Percentiles rank a stretch among this genome's conserved stretches.
Conservation (phyloP, 2,888 invertebrate species). For the Chrysotoxum bicinctum region DNA sequence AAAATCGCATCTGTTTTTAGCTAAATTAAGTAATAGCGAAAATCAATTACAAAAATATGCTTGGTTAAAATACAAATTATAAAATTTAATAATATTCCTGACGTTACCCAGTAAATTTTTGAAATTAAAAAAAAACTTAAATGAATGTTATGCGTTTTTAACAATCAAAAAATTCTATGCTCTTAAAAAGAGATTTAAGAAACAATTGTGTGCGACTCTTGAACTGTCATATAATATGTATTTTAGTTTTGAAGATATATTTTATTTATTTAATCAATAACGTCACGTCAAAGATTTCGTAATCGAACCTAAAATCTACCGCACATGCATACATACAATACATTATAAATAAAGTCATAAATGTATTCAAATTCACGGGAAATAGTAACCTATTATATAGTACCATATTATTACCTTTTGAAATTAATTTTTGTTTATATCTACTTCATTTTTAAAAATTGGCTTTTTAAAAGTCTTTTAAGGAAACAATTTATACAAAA, state of each 20-base stretch:
- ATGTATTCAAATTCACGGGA: conserved; percentile 7
- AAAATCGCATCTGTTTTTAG: too few species aligned
- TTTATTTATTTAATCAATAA: background rate
- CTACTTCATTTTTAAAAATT: conserved; percentile 2
- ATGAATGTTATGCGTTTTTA: conserved; percentile 7
- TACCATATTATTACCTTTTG: background rate
- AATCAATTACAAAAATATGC: background rate
- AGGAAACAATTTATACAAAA: conserved; percentile 33
- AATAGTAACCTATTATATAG: conserved; percentile 6
- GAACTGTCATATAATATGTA: background rate
- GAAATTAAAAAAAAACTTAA: background rate
- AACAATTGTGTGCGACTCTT: background rate
- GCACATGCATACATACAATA: conserved; percentile 20
- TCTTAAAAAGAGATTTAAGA: background rate
- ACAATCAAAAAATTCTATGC: conserved; percentile 18
- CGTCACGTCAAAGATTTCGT: conserved; percentile 23
- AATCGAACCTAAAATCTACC: conserved; percentile 17
- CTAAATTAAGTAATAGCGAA: background rate
- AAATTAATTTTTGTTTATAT: background rate
- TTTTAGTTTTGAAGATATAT: background rate
- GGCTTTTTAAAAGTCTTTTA: conserved; percentile 16
- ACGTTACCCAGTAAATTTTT: background rate
- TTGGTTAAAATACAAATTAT: background rate
- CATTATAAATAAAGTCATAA: conserved; percentile 22
- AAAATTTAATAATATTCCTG: background rate